Percentiles rank a stretch among this genome's conserved stretches.
These are phyloP conservation scores for Eremophila alpestris DNA, from an alignment of 2,797 vertebrate genomes.

Conservation along the genomic window DNA sequence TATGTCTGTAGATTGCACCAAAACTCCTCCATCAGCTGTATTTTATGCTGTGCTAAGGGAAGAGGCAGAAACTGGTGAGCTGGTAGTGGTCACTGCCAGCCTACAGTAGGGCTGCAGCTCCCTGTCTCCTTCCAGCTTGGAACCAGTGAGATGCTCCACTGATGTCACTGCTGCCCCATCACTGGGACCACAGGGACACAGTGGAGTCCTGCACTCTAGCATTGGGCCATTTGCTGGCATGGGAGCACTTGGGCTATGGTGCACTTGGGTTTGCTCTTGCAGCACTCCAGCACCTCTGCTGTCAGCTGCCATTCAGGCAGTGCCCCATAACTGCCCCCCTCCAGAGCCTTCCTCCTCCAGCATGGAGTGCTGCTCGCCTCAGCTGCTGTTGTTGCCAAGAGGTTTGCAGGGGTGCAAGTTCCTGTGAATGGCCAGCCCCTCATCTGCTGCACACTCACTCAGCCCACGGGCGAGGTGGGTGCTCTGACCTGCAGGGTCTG, in stretches of 20 bases:
- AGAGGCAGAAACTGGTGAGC: neutral
- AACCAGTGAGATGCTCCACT: neutral
- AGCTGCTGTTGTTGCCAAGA: neutral
- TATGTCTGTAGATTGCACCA: neutral
- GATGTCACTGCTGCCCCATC: neutral
- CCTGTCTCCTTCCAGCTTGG: neutral
- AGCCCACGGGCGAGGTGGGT: neutral
- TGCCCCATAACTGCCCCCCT: rapidly evolving
- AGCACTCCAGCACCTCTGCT: neutral
- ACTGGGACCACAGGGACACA: neutral
- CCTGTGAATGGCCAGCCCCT: neutral
- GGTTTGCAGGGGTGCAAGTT: neutral
- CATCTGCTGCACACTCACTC: neutral
- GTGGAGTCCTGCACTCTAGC: neutral
- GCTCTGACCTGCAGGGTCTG: neutral
- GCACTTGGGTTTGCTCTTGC: neutral
- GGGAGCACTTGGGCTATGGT: neutral
- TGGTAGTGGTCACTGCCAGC: neutral
- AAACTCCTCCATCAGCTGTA: neutral
- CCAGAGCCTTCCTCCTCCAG: neutral
- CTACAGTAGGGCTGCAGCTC: neutral
- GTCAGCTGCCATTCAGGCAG: neutral
- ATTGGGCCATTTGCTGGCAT: neutral
- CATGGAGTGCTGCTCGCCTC: neutral
- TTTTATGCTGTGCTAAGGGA: neutral